Conservation (phyloP, 2,797 vertebrate genomes). For the Catostomus latipinnis region DNA sequence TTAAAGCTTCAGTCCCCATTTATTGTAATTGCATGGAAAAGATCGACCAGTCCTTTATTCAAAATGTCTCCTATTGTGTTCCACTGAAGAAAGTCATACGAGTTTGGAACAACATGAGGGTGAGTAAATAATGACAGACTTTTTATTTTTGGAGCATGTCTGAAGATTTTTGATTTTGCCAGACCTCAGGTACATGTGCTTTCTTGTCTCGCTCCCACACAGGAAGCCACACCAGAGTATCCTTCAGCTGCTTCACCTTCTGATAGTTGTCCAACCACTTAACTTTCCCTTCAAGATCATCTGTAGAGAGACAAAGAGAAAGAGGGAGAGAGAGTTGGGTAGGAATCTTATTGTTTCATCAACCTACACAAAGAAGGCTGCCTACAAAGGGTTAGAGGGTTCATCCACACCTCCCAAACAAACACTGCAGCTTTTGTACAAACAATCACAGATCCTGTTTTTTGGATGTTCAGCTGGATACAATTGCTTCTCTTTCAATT, state of each 20-base stretch:
- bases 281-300: slow-evolving; percentile 92
- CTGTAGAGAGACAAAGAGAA: slow-evolving; percentile 69
- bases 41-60: too few relatives aligned
- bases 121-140: too few relatives aligned
- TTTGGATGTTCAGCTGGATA: slow-evolving; percentile 23
- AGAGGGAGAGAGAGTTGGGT: slow-evolving; percentile 42
- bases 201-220: slow-evolving; percentile 91
- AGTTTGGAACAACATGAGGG: too few relatives aligned
- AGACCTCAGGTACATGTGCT: slow-evolving; percentile 89
- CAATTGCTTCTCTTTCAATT: not conserved
- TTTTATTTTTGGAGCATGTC: too few relatives aligned
- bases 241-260: slow-evolving; percentile 88
- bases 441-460: slow-evolving; percentile 33
- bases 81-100: too few relatives aligned
- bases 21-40: too few relatives aligned
- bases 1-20: too few relatives aligned
- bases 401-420: slow-evolving; percentile 46
- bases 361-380: slow-evolving; percentile 28
- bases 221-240: slow-evolving; percentile 89
- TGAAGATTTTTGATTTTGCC: slow-evolving; percentile 1
- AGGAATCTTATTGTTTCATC: slow-evolving; percentile 15
- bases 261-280: slow-evolving; percentile 95
- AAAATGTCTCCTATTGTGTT: too few relatives aligned
- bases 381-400: slow-evolving; percentile 11
- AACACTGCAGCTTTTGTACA: slow-evolving; percentile 30